phyloP scores from a whole-genome alignment of 2,113 vertebrate species.

The Pteruthius melanotis region DNA sequence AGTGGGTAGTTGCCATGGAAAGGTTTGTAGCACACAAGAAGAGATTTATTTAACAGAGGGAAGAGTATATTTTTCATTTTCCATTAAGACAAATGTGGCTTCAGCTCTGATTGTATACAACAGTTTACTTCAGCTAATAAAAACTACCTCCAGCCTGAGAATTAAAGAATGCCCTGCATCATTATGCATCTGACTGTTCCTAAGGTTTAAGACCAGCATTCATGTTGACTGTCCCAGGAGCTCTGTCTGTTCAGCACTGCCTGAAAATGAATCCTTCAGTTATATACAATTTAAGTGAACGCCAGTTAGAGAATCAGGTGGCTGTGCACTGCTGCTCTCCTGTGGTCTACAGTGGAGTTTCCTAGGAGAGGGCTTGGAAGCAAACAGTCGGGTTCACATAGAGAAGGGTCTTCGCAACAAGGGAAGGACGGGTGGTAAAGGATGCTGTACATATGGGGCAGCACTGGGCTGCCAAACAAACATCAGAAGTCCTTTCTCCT shows the following conservation, averaged over 20 bases:
- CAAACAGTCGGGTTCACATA: accelerated
- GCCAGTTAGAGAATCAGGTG: not conserved
- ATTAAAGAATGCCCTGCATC: not conserved
- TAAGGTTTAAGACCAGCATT: not conserved
- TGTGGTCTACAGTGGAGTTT: not conserved
- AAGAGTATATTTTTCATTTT: constrained; percentile 36
- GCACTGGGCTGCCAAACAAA: not conserved
- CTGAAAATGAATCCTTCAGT: not conserved
- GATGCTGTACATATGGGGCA: not conserved
- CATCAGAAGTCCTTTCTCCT: not conserved
- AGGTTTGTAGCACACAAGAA: not conserved
- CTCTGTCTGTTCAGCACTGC: not conserved
- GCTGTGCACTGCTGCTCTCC: constrained; percentile 35
- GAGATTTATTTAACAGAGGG: not conserved
- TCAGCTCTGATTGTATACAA: not conserved
- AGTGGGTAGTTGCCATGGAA: not conserved
- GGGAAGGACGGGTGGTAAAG: not conserved
- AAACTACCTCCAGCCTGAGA: not conserved
- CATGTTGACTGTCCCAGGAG: not conserved
- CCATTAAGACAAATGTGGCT: constrained; percentile 8
- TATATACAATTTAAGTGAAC: not conserved
- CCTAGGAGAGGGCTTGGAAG: not conserved
- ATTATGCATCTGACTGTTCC: not conserved
- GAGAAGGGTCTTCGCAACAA: not conserved
- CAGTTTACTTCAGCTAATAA: not conserved